Evolutionary conservation across 64 coral and sea anemone species (phyloP).

Genomic region (Montipora efflorescens): DNA sequence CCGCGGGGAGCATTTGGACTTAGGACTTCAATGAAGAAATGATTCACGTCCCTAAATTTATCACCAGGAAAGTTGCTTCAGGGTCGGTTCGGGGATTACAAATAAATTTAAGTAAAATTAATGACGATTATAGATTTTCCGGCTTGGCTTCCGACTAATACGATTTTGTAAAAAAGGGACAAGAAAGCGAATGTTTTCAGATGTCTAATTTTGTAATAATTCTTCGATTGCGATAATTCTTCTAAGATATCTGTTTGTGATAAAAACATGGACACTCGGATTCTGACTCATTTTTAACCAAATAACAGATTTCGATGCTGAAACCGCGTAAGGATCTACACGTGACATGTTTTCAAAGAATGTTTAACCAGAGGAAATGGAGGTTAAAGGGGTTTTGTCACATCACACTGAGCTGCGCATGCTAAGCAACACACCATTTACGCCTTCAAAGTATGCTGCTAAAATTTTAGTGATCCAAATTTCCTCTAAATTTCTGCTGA

Average conservation of each 20-base stretch:
- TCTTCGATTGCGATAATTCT: not conserved
- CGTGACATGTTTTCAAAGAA: not conserved
- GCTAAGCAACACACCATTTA: not conserved
- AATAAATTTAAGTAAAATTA: not conserved
- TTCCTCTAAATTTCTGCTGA: not conserved
- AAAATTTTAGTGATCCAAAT: not conserved
- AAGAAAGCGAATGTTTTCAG: not conserved
- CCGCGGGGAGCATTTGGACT: too few relatives aligned
- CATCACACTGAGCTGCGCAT: too few relatives aligned
- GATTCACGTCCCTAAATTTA: too few relatives aligned
- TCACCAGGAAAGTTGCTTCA: not conserved
- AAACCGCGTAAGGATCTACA: not conserved
- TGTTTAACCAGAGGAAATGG: not conserved
- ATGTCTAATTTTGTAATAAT: not conserved
- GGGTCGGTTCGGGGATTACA: not conserved
- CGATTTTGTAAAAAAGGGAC: too few relatives aligned
- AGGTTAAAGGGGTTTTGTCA: too few relatives aligned
- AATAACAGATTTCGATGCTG: not conserved
- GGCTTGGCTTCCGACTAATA: not conserved
- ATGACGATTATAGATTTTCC: not conserved
- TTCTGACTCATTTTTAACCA: not conserved
- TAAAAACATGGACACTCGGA: too few relatives aligned
- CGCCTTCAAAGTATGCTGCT: not conserved
- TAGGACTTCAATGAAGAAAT: too few relatives aligned
- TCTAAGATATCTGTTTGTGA: too few relatives aligned